Evolutionary conservation across 2,888 invertebrate species (phyloP).

Genomic region (Calliscelio sp.): DNA sequence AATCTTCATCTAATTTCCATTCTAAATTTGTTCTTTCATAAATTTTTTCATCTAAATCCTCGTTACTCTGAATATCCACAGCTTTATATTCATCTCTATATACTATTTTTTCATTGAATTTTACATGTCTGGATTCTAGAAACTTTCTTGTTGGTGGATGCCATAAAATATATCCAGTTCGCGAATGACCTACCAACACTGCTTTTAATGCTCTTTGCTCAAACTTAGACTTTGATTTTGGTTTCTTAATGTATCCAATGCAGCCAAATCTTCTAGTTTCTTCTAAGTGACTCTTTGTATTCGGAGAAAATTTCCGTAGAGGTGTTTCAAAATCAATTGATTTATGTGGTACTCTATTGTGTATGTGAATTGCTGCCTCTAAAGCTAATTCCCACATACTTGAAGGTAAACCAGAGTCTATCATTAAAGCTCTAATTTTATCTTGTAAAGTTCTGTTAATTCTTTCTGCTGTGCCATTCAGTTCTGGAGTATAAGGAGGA

Average conservation of each 20-base stretch:
- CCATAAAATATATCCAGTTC: conserved; percentile 51
- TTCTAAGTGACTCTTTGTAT: neutral
- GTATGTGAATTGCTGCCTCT: neutral
- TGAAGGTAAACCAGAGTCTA: neutral
- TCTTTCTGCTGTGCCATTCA: conserved; percentile 58
- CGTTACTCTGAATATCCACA: neutral
- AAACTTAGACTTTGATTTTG: neutral
- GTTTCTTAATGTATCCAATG: neutral
- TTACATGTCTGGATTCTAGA: conserved; percentile 35
- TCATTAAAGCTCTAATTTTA: conserved; percentile 13
- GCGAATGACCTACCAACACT: conserved; percentile 22
- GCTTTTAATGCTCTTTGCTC: neutral
- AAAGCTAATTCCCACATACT: neutral
- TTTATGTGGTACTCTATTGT: conserved; percentile 2
- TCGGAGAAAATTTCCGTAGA: neutral
- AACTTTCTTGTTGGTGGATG: conserved; percentile 50
- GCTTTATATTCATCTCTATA: conserved; percentile 14
- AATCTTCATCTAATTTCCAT: neutral
- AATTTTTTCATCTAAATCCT: conserved; percentile 17
- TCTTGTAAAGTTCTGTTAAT: conserved; percentile 20
- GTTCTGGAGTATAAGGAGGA: conserved; percentile 61
- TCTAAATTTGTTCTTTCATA: neutral
- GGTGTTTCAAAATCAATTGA: neutral
- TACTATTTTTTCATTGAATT: conserved; percentile 22
- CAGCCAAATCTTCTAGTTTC: neutral